A percentile compares a stretch with the other conserved stretches of the same genome.
Evolutionary conservation across 2,888 invertebrate species (phyloP).

Genomic region (Oscheius myriophilus): DNA sequence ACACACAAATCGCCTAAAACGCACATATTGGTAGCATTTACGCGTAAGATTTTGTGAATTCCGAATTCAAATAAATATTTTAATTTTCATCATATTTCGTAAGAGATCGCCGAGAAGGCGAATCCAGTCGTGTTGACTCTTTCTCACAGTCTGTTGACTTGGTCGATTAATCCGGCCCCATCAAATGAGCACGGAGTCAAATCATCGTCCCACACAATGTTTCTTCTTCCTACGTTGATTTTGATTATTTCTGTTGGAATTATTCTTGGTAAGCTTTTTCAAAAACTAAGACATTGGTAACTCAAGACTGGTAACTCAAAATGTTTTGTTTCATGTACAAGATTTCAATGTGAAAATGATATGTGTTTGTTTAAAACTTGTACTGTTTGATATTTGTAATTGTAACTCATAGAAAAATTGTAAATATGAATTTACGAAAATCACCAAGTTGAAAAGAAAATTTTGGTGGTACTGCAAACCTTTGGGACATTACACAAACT

Average conservation of each 20-base stretch:
- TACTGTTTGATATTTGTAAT: no score
- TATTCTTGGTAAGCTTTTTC: slow-evolving; percentile 3
- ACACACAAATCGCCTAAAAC: no score
- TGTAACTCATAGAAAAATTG: no score
- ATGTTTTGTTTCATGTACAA: no score
- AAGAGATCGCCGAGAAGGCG: slow-evolving; percentile 10
- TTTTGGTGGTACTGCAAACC: no score
- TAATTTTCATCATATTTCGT: slow-evolving; percentile 6
- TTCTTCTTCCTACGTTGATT: slow-evolving; percentile 18
- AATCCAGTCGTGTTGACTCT: slow-evolving; percentile 16
- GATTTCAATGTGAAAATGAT: no score
- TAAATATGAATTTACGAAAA: no score
- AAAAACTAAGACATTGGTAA: not conserved
- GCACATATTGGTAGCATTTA: slow-evolving; percentile 23
- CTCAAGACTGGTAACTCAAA: no score
- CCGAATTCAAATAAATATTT: slow-evolving; percentile 11
- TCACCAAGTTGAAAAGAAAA: no score
- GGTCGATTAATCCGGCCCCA: slow-evolving; percentile 28
- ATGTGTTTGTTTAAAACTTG: no score
- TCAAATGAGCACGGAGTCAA: slow-evolving; percentile 18
- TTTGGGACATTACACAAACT: no score
- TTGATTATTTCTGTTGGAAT: slow-evolving; percentile 9
- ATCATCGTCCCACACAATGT: slow-evolving; percentile 13
- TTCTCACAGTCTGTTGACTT: slow-evolving; percentile 27
- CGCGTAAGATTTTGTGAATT: slow-evolving; percentile 24